Evolutionary conservation across 2,113 vertebrate genomes (phyloP).

Genomic region (Ophiodon elongatus): DNA sequence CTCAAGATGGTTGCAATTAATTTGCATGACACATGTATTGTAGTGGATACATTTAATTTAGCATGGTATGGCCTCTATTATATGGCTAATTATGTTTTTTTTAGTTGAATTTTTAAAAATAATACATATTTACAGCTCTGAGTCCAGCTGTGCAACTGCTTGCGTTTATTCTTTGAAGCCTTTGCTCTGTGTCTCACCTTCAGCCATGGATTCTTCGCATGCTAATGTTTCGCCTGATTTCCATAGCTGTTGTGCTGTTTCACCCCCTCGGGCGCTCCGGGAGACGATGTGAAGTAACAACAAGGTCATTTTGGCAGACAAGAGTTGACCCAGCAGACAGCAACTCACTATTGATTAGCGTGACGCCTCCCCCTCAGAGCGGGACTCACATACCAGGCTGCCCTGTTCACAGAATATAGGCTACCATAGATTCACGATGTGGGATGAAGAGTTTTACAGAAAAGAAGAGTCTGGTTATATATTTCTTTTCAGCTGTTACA

Average conservation of each 20-base stretch:
- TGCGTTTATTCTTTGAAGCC: neutral
- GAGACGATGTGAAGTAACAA: conserved; percentile 34
- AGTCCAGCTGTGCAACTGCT: neutral
- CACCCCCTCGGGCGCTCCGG: conserved; percentile 3
- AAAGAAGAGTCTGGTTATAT: neutral
- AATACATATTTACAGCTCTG: neutral
- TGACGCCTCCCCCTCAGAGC: conserved; percentile 36
- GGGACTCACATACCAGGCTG: conserved; percentile 18
- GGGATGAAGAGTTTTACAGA: neutral
- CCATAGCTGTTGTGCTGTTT: neutral
- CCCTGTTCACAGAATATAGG: neutral
- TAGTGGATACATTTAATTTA: neutral
- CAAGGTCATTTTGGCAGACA: conserved; percentile 62
- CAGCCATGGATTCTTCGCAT: neutral
- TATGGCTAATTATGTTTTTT: neutral
- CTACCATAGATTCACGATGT: neutral
- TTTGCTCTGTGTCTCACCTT: neutral
- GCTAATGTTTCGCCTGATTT: neutral
- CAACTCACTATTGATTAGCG: conserved; percentile 45
- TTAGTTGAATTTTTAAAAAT: neutral
- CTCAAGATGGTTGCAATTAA: neutral
- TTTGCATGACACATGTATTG: neutral
- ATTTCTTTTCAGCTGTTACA: neutral
- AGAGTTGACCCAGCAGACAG: conserved; percentile 48
- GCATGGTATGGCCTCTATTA: neutral